phyloP scores from a whole-genome alignment of 2,113 vertebrate species.

The Brienomyrus longianalis region DNA sequence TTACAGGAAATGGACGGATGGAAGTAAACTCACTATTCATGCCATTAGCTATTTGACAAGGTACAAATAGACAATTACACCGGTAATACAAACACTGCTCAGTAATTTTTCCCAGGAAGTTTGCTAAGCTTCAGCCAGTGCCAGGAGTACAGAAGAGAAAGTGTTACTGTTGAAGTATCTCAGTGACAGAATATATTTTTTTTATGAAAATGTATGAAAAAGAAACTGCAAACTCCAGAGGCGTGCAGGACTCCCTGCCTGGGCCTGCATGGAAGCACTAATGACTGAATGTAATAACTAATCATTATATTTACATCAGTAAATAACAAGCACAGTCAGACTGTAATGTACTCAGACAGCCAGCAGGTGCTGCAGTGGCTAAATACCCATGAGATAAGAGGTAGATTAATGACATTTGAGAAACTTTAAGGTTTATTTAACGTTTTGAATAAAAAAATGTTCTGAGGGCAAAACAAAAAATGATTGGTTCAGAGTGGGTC shows the following conservation, averaged over 20 bases:
- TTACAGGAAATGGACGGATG: not conserved
- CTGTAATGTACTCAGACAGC: not conserved
- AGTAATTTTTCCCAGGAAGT: not conserved
- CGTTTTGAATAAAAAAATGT: not conserved
- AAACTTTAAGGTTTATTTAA: not conserved
- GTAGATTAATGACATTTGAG: not conserved
- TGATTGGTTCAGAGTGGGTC: not conserved
- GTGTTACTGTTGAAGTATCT: not conserved
- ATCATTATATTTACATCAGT: not conserved
- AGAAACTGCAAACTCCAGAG: not conserved
- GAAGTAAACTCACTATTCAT: not conserved
- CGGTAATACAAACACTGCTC: not conserved
- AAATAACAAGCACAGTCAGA: not conserved
- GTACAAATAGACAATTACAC: not conserved
- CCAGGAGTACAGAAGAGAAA: not conserved
- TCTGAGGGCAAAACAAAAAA: not conserved
- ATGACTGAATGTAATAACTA: not conserved
- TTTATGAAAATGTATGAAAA: not conserved
- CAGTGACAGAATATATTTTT: not conserved
- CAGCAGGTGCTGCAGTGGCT: not conserved
- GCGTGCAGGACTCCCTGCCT: not conserved
- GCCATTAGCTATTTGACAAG: not conserved
- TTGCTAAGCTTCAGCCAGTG: not conserved
- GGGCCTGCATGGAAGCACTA: not conserved
- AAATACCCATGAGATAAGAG: not conserved